phyloP scores from a whole-genome alignment of 2,888 invertebrate genomes.

The Drosophila subsilvestris region DNA sequence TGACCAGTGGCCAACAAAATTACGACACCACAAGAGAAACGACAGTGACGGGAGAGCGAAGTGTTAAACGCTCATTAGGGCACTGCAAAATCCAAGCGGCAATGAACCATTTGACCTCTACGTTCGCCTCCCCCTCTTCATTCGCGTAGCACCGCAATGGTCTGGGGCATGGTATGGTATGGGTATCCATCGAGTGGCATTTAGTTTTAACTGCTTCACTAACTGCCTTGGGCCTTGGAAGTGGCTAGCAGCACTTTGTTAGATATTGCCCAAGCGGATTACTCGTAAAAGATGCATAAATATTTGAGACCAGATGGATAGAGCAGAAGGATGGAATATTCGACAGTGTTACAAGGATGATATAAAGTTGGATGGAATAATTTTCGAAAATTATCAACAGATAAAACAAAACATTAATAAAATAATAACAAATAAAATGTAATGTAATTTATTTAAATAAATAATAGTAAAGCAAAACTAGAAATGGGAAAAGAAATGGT shows the following conservation, averaged over 20 bases:
- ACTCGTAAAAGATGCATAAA: too few species aligned
- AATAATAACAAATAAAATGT: too few species aligned
- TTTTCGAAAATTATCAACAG: too few species aligned
- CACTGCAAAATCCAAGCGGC: constrained; percentile 24
- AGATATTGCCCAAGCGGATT: constrained; percentile 5
- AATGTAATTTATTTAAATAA: too few species aligned
- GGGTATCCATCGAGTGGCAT: constrained; percentile 13
- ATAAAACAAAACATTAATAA: too few species aligned
- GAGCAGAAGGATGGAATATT: too few species aligned
- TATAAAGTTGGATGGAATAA: too few species aligned
- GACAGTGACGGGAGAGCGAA: not conserved
- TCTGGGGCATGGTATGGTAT: constrained; percentile 6
- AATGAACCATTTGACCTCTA: constrained; percentile 22
- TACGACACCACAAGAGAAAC: constrained; percentile 26
- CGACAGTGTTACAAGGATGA: too few species aligned
- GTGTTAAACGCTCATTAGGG: constrained; percentile 49
- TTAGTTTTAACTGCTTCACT: constrained; percentile 17
- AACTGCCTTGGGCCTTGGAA: constrained; percentile 12
- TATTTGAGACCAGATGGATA: not conserved
- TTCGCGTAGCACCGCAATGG: not conserved
- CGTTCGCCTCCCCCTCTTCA: too few species aligned
- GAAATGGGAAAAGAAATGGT: too few species aligned
- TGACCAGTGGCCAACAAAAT: constrained; percentile 41
- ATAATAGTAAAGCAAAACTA: too few species aligned
- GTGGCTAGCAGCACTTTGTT: not conserved